phyloP scores from a whole-genome alignment of 2,797 vertebrate genomes.

The Typhlichthys subterraneus region DNA sequence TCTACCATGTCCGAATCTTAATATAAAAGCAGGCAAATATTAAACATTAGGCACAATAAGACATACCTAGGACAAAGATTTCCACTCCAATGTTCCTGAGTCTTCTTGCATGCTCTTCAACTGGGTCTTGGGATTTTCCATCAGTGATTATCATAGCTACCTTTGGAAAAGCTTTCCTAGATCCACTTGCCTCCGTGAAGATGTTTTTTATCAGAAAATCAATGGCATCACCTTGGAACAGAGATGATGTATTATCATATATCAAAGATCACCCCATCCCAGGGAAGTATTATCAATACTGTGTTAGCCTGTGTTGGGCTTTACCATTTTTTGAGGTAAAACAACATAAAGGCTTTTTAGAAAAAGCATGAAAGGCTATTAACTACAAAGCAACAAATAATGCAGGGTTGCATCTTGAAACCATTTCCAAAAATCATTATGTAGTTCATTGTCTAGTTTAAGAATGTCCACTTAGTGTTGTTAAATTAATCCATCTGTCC shows the following conservation, averaged over 20 bases:
- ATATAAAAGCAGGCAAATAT: conserved; percentile 63
- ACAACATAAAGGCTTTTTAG: neutral
- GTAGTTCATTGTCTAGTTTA: neutral
- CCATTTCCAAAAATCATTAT: neutral
- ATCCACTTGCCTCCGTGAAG: conserved; percentile 88
- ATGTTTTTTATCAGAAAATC: conserved; percentile 90
- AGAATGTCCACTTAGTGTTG: neutral
- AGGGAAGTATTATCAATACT: neutral
- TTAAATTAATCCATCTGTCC: neutral
- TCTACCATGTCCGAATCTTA: conserved; percentile 38
- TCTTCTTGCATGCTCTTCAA: conserved; percentile 90
- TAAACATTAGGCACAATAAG: conserved; percentile 35
- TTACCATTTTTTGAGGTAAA: too few species aligned
- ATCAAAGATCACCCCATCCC: conserved; percentile 1
- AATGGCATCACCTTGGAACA: conserved; percentile 89
- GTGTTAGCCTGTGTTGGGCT: neutral
- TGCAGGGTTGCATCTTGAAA: neutral
- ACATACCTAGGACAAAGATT: conserved; percentile 94
- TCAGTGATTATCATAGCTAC: conserved; percentile 98
- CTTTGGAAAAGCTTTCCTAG: conserved; percentile 93
- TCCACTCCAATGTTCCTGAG: conserved; percentile 94
- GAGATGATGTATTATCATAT: conserved; percentile 4
- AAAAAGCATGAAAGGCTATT: neutral
- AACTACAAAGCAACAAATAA: neutral
- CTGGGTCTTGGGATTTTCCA: conserved; percentile 97